phyloP scores from a whole-genome alignment of 2,113 vertebrate species.

The Neodon shergylaensis region DNA sequence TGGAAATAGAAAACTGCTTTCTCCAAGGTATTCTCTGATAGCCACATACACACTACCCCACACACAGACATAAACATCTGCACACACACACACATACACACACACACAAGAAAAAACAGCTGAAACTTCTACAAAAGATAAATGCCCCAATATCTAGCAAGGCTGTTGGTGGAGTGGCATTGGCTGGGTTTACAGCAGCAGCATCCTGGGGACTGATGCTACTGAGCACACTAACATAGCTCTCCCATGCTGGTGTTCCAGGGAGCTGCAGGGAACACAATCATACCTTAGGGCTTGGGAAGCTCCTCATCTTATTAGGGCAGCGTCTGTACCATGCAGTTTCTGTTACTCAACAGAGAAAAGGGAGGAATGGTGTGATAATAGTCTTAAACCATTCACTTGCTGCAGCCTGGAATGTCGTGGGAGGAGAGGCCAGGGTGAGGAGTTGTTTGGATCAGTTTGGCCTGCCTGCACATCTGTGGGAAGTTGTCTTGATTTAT shows the following conservation, averaged over 20 bases:
- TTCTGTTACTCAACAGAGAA: background rate
- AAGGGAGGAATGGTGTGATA: background rate
- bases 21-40: background rate
- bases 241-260: background rate
- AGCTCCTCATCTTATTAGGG: background rate
- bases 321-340: background rate
- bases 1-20: background rate
- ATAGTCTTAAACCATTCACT: background rate
- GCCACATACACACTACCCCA: background rate
- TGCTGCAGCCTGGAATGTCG: background rate
- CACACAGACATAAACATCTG: background rate
- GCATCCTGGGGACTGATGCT: background rate
- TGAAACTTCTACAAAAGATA: background rate
- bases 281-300: background rate
- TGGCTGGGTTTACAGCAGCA: background rate
- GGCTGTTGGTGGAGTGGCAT: background rate
- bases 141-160: background rate
- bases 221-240: background rate
- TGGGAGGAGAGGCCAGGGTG: too few relatives aligned
- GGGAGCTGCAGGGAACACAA: fast-evolving
- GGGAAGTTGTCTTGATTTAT: background rate
- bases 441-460: background rate
- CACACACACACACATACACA: background rate
- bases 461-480: background rate
- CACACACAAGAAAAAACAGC: background rate